phyloP scores from a whole-genome alignment of 2,888 invertebrate genomes.

The Spatulosminthurus flaviceps region DNA sequence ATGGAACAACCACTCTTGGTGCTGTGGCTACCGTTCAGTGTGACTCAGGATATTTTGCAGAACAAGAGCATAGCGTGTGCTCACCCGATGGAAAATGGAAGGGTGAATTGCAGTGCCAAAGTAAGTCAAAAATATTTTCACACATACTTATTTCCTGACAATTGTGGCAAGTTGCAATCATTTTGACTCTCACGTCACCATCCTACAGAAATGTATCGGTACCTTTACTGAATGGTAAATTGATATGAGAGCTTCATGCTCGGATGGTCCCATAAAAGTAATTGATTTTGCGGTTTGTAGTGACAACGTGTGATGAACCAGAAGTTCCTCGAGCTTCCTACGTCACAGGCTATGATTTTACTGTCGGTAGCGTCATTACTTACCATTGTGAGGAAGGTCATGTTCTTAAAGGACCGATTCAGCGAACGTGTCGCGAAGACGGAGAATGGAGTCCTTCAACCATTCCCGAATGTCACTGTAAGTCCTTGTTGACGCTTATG shows the following conservation, averaged over 20 bases:
- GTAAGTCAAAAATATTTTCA: conserved; percentile 22
- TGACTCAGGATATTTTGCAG: conserved; percentile 67
- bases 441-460: conserved; percentile 87
- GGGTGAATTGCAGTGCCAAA: conserved; percentile 45
- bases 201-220: neutral
- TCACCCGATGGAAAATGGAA: conserved; percentile 49
- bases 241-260: neutral
- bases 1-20: conserved; percentile 85
- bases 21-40: conserved; percentile 83
- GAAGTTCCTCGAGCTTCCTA: conserved; percentile 85
- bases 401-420: conserved; percentile 76
- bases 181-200: neutral
- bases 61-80: conserved; percentile 42
- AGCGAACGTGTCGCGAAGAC: conserved; percentile 76
- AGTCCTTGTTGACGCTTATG: conserved; percentile 61
- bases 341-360: conserved; percentile 88
- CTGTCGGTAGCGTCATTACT: conserved; percentile 85
- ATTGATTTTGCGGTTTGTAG: conserved; percentile 66
- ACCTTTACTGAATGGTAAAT: neutral
- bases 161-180: neutral
- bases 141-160: neutral
- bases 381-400: conserved; percentile 90
- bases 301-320: conserved; percentile 87
- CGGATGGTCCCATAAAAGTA: neutral
- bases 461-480: conserved; percentile 82